Percentiles rank a stretch among this genome's conserved stretches.
Evolutionary conservation across 2,113 vertebrate genomes (phyloP).

Genomic region (Odocoileus virginianus): DNA sequence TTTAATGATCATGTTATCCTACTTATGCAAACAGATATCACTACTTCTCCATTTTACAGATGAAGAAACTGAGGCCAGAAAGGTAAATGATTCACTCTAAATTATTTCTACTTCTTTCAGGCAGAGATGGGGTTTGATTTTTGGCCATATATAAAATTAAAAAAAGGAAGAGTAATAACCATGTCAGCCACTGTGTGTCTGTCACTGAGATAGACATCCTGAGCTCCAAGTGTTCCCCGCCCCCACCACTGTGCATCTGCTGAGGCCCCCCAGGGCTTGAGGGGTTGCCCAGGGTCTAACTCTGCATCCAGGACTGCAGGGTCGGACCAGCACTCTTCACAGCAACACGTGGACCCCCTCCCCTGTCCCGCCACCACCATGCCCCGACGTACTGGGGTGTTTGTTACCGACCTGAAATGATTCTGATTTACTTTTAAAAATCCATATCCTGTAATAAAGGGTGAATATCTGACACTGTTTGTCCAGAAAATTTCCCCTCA

Average conservation of each 20-base stretch:
- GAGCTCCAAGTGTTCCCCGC: neutral
- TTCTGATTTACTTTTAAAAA: neutral
- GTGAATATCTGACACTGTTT: neutral
- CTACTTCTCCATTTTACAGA: neutral
- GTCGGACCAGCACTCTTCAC: neutral
- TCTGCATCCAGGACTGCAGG: neutral
- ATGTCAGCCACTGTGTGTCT: neutral
- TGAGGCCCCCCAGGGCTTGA: neutral
- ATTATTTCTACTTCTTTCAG: neutral
- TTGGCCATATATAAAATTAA: neutral
- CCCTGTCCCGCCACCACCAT: neutral
- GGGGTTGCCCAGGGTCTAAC: neutral
- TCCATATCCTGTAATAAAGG: neutral
- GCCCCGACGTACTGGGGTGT: neutral
- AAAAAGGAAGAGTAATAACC: neutral
- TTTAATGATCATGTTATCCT: neutral
- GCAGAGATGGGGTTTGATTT: neutral
- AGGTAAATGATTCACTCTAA: neutral
- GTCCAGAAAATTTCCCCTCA: neutral
- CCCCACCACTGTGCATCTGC: rapidly evolving
- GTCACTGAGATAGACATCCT: neutral
- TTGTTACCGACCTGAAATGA: neutral
- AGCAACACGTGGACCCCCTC: neutral
- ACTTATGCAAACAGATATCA: neutral
- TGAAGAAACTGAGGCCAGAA: neutral